Percentiles rank a stretch among this genome's conserved stretches.
These are phyloP conservation scores for Cataglyphis rosenhaueri DNA, from an alignment of 2,888 invertebrate species.

Conservation along the genomic window DNA sequence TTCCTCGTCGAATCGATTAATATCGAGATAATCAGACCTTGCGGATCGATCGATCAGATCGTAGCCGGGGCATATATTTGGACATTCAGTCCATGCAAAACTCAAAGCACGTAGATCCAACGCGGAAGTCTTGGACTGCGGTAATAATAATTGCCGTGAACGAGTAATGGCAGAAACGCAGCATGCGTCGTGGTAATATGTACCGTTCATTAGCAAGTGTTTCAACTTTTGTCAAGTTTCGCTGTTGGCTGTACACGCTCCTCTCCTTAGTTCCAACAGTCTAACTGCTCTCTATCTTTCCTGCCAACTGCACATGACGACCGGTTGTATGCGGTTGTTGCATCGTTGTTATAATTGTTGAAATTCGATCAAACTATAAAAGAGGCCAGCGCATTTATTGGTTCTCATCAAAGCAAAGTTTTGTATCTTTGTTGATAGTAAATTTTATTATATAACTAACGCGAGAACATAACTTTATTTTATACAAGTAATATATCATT, in stretches of 20 bases:
- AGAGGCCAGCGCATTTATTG: conserved; percentile 49
- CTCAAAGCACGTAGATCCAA: conserved; percentile 66
- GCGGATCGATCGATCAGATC: conserved; percentile 16
- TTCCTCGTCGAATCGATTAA: conserved; percentile 37
- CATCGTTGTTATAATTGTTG: conserved; percentile 39
- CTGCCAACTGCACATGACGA: conserved; percentile 59
- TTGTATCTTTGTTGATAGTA: not conserved
- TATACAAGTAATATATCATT: not conserved
- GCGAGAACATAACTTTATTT: not conserved
- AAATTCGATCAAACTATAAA: conserved; percentile 31
- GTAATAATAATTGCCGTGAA: conserved; percentile 62
- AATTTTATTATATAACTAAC: conserved; percentile 37
- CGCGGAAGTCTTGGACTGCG: conserved; percentile 70
- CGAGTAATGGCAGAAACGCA: conserved; percentile 52
- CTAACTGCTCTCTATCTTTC: conserved; percentile 55
- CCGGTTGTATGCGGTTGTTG: conserved; percentile 47
- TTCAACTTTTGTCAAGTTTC: conserved; percentile 80
- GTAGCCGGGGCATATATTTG: conserved; percentile 20
- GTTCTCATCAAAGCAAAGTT: conserved; percentile 23
- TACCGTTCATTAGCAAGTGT: conserved; percentile 83
- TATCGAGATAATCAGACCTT: conserved; percentile 15
- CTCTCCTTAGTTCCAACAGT: conserved; percentile 33
- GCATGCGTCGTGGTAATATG: conserved; percentile 68
- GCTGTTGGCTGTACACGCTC: conserved; percentile 20
- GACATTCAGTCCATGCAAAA: conserved; percentile 63